Conservation (phyloP, 2,888 invertebrate species). For the Drosophila affinis region DNA sequence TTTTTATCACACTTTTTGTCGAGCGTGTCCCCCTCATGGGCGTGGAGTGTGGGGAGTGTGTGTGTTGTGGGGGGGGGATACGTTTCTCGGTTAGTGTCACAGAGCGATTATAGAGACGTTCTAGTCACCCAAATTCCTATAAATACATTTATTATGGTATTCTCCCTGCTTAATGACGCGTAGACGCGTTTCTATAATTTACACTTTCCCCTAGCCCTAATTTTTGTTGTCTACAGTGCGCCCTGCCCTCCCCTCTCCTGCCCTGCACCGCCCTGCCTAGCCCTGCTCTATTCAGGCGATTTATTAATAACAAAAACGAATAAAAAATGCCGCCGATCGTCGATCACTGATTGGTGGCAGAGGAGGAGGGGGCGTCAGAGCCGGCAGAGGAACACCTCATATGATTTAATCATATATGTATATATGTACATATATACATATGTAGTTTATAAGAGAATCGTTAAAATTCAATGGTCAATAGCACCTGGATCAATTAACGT, state of each 20-base stretch:
- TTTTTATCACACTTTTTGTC: constrained; percentile 75
- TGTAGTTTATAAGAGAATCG: constrained; percentile 3
- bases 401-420: background rate
- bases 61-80: constrained; percentile 18
- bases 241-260: constrained; percentile 17
- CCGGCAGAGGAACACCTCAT: constrained; percentile 3
- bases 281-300: constrained; percentile 38
- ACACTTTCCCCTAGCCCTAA: constrained; percentile 61
- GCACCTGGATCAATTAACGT: constrained; percentile 57
- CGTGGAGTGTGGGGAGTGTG: background rate
- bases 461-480: constrained; percentile 30
- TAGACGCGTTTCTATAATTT: constrained; percentile 70
- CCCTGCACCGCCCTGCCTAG: constrained; percentile 26
- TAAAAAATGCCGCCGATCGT: constrained; percentile 15
- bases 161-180: constrained; percentile 79
- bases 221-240: constrained; percentile 36
- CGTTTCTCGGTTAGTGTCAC: constrained; percentile 77
- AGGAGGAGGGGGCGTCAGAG: background rate
- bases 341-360: constrained; percentile 12
- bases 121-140: constrained; percentile 75
- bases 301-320: constrained; percentile 32
- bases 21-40: constrained; percentile 27
- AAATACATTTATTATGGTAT: constrained; percentile 79
- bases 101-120: constrained; percentile 75
- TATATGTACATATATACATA: too few relatives aligned